phyloP scores from a whole-genome alignment of 2,113 vertebrate species.

The Corydoras maculifer region DNA sequence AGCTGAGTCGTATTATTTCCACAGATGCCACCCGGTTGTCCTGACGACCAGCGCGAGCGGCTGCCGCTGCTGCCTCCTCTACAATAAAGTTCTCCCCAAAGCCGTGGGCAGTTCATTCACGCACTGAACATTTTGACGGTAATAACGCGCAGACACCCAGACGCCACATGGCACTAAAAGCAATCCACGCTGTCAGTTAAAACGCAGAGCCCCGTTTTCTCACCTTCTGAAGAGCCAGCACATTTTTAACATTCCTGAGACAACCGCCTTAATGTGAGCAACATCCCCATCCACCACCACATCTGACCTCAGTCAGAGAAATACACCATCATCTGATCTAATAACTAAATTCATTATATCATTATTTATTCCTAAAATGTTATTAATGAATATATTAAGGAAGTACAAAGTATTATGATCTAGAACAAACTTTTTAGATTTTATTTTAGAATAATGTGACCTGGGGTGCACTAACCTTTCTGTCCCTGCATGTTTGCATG shows the following conservation, averaged over 20 bases:
- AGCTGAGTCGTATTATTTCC: slow-evolving; percentile 75
- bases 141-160: slow-evolving; percentile 45
- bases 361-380: too few relatives aligned
- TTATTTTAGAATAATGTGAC: too few relatives aligned
- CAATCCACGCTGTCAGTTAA: slow-evolving; percentile 12
- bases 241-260: slow-evolving; percentile 22
- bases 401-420: too few relatives aligned
- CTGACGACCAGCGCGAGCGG: slow-evolving; percentile 72
- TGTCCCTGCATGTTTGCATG: too few relatives aligned
- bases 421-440: too few relatives aligned
- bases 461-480: too few relatives aligned
- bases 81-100: slow-evolving; percentile 36
- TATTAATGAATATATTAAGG: too few relatives aligned
- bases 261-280: not conserved
- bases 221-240: slow-evolving; percentile 10
- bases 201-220: slow-evolving; percentile 18
- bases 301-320: not conserved
- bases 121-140: slow-evolving; percentile 70
- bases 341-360: too few relatives aligned
- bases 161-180: slow-evolving; percentile 30
- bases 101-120: slow-evolving; percentile 62
- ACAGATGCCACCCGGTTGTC: slow-evolving; percentile 73
- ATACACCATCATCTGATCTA: not conserved
- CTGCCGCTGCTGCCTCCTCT: not conserved
- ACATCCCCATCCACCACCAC: not conserved